Evolutionary conservation across 2,888 invertebrate species (phyloP).

Genomic region (Tuberolachnus salignus): DNA sequence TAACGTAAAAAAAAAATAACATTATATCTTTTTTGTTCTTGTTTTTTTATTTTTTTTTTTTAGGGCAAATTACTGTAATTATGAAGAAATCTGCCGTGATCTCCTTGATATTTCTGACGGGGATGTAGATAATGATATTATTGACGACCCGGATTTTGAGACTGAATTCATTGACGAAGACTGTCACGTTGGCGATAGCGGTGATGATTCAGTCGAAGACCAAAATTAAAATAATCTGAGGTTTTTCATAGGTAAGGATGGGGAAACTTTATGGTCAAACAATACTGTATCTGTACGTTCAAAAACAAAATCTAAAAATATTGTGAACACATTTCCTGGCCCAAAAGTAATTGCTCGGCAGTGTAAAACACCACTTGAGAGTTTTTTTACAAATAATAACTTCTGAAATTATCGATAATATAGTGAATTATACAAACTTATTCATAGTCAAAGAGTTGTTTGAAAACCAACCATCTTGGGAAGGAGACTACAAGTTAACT

Average conservation of each 20-base stretch:
- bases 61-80: too few relatives aligned
- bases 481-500: slow-evolving; percentile 12
- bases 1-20: too few relatives aligned
- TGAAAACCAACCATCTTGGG: not conserved
- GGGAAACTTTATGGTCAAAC: not conserved
- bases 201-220: not conserved
- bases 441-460: slow-evolving; percentile 6
- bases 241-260: slow-evolving; percentile 16
- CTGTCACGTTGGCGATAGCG: not conserved
- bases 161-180: not conserved
- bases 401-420: slow-evolving; percentile 3
- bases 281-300: not conserved
- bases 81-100: too few relatives aligned
- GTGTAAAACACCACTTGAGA: slow-evolving; percentile 1
- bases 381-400: slow-evolving; percentile 13
- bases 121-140: not conserved
- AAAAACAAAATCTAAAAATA: too few relatives aligned
- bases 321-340: slow-evolving; percentile 15
- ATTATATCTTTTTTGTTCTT: too few relatives aligned
- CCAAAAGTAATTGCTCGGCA: slow-evolving; percentile 6
- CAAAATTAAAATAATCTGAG: not conserved
- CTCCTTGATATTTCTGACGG: too few relatives aligned
- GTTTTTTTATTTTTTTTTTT: too few relatives aligned
- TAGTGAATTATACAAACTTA: slow-evolving; percentile 17
- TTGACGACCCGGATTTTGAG: slow-evolving; percentile 11